phyloP scores from a whole-genome alignment of 2,888 invertebrate genomes.

The Drosophila picticornis region DNA sequence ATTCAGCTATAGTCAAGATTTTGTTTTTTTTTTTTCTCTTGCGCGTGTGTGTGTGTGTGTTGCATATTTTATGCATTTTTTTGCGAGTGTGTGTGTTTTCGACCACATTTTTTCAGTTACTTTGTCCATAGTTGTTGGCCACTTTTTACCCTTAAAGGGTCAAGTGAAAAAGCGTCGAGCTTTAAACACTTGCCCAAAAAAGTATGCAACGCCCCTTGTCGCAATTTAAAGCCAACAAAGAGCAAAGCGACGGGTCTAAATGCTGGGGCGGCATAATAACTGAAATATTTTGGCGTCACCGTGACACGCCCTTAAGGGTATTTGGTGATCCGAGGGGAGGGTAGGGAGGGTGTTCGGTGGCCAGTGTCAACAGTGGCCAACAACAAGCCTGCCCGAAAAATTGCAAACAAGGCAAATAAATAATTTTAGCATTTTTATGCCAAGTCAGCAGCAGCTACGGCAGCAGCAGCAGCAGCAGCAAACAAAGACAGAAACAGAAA shows the following conservation, averaged over 20 bases:
- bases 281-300: constrained; percentile 76
- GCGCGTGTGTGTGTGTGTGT: constrained; percentile 22
- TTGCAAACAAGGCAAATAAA: constrained; percentile 80
- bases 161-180: constrained; percentile 14
- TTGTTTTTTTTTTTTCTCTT: constrained; percentile 18
- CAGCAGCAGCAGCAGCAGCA: constrained; percentile 41
- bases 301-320: constrained; percentile 45
- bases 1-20: constrained; percentile 20
- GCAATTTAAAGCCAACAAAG: constrained; percentile 37
- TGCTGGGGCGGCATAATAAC: constrained; percentile 71
- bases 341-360: constrained; percentile 46
- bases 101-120: constrained; percentile 17
- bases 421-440: constrained; percentile 80
- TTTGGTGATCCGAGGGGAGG: no score
- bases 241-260: constrained; percentile 25
- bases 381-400: constrained; percentile 49
- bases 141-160: constrained; percentile 15
- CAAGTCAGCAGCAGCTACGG: constrained; percentile 63
- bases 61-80: constrained; percentile 55
- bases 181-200: constrained; percentile 23
- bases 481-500: constrained; percentile 32
- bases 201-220: constrained; percentile 19
- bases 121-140: constrained; percentile 18
- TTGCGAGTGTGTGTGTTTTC: not conserved
- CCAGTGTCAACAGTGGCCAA: constrained; percentile 66